Conservation (phyloP, 2,888 invertebrate species). For the Scrobipalpa atriplicella region DNA sequence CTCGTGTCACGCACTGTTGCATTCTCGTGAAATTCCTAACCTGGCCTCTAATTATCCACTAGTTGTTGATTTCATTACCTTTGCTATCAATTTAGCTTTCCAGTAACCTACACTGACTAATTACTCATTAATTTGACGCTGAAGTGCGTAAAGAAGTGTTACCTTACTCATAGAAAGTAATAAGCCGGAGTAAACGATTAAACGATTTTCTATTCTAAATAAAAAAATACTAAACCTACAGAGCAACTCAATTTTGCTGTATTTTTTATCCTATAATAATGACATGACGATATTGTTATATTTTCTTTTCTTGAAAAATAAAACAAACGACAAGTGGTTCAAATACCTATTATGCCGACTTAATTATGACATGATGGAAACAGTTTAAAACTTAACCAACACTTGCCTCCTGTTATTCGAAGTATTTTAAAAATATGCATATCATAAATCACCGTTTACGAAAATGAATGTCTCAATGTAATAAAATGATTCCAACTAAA, state of each 20-base stretch:
- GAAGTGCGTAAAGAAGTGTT: not conserved
- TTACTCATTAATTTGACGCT: not conserved
- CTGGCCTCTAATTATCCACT: not conserved
- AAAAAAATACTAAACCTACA: too few relatives aligned
- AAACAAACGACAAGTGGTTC: too few relatives aligned
- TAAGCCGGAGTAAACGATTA: too few relatives aligned
- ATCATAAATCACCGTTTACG: constrained; percentile 9
- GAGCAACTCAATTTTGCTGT: too few relatives aligned
- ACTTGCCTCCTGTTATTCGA: too few relatives aligned
- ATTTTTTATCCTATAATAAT: too few relatives aligned
- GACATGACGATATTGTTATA: too few relatives aligned
- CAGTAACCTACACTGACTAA: constrained; percentile 3
- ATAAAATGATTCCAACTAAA: constrained; percentile 5
- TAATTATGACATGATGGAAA: too few relatives aligned
- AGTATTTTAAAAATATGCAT: not conserved
- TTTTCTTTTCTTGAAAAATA: too few relatives aligned
- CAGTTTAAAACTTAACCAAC: not conserved
- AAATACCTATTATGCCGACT: too few relatives aligned
- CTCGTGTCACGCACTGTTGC: constrained; percentile 20
- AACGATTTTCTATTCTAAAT: too few relatives aligned
- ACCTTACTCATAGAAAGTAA: not conserved
- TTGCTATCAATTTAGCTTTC: constrained; percentile 5
- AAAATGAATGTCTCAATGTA: constrained; percentile 10
- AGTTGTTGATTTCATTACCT: constrained; percentile 2
- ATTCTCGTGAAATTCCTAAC: constrained; percentile 11